Percentiles rank a stretch among this genome's conserved stretches.
These are phyloP conservation scores for Ceriagrion tenellum DNA, from an alignment of 2,888 invertebrate species.

Conservation along the genomic window DNA sequence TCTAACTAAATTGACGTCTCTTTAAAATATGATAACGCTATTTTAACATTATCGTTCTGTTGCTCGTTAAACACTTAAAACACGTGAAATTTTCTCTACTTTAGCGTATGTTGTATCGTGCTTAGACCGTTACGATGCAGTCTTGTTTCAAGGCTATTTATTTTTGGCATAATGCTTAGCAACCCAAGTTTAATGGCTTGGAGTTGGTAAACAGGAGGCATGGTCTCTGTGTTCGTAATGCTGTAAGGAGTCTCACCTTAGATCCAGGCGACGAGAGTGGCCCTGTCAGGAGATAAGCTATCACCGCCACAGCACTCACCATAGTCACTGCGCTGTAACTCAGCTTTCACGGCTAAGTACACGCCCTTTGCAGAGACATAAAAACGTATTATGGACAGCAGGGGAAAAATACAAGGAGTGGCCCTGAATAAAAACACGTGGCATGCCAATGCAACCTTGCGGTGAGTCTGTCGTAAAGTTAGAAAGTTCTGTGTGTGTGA, in stretches of 20 bases:
- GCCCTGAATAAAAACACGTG: background rate
- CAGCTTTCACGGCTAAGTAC: background rate
- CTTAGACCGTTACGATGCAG: too few species aligned
- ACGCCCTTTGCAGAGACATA: background rate
- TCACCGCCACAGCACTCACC: conserved; percentile 17
- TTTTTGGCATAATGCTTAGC: too few species aligned
- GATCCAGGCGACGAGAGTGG: background rate
- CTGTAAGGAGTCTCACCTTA: background rate
- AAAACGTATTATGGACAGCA: background rate
- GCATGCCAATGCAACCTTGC: background rate
- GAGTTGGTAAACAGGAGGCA: background rate
- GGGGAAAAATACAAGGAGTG: background rate
- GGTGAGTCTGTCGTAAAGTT: conserved; percentile 13
- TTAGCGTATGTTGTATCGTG: too few species aligned
- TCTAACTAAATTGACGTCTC: too few species aligned
- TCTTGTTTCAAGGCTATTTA: too few species aligned
- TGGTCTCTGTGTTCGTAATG: background rate
- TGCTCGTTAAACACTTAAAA: too few species aligned
- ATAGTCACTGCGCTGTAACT: background rate
- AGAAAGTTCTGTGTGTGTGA: background rate
- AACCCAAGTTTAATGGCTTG: conserved; percentile 9
- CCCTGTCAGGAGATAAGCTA: conserved; percentile 5
- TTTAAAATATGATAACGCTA: too few species aligned
- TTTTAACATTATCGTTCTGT: too few species aligned
- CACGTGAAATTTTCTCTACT: too few species aligned